Conservation (phyloP, 2,797 vertebrate species). For the Notamacropus eugenii region DNA sequence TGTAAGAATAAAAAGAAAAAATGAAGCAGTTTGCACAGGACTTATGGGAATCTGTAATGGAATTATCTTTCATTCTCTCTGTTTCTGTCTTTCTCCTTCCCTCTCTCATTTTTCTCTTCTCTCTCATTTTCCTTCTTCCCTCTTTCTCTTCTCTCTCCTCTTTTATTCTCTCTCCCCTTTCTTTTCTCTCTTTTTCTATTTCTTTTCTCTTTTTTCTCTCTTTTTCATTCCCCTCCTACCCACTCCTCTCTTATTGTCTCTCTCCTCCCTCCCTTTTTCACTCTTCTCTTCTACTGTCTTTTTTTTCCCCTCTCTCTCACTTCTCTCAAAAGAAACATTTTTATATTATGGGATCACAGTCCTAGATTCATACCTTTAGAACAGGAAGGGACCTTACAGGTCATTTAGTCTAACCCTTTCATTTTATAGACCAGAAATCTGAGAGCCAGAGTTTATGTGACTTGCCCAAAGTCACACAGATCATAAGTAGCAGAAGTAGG, state of each 20-base stretch:
- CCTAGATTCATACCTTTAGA: neutral
- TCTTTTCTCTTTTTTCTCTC: neutral
- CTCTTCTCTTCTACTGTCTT: neutral
- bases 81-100: neutral
- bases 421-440: neutral
- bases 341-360: neutral
- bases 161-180: neutral
- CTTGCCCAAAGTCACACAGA: neutral
- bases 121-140: neutral
- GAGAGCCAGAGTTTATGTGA: neutral
- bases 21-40: neutral
- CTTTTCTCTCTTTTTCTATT: neutral
- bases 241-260: neutral
- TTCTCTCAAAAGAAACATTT: neutral
- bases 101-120: neutral
- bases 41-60: neutral
- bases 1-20: neutral
- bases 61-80: neutral
- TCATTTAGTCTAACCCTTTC: neutral
- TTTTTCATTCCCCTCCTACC: neutral
- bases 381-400: neutral
- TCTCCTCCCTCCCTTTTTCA: neutral
- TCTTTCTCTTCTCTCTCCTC: neutral
- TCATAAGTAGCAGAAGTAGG: neutral
- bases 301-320: neutral